Evolutionary conservation across 2,113 vertebrate genomes (phyloP), one percentile per base, ranked within the genome.

Genomic region (Centropus unirufus): DNA sequence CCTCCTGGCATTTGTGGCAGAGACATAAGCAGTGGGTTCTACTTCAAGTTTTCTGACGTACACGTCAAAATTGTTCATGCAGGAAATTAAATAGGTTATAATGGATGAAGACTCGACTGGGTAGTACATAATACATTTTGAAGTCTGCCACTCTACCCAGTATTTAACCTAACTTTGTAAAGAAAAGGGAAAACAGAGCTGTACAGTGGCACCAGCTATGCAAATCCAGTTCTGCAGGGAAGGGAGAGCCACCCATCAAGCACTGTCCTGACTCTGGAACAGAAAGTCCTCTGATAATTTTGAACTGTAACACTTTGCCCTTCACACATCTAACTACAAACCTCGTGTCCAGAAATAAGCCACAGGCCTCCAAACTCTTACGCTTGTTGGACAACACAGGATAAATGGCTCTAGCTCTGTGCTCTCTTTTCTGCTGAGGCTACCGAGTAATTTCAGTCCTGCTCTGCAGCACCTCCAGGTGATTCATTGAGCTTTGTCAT

Each of bases 321-420:
- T 68, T 59, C 24, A 10, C 7, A 12, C 3, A 39, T 20, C n/a
- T 87, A 27, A 32, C 44, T 24, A 5, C 12, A 5, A 36, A 36
- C 8, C 12, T 82, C 42, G 9, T 10, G 3, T 34, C 42, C 57
- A 70, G 49, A 75, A 75, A 8, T 4, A 46, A 46, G 52, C 20
- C 36, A 39, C 8, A 27, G 21, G 17, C 18, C 15, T 77, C 17
- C 29, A 36, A n/a, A 0, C 24, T 44, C 46, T 16, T 64, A 22
- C 29, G 52, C 1, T 21, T 2, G 0, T 58, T 74, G 18, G 17
- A 57, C 14, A 55, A 11, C 0, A 1, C 3, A 4, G 7, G 6
- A 8, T n/a, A 23, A 18, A 47, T 81, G 14, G 6, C 16, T 67
- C 8, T 27, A 10, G 12, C 46, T 78, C 76, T 32, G 12, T 69